These are phyloP conservation scores for Phodopus roborovskii DNA, from an alignment of 2,113 vertebrate species.

Conservation along the genomic window DNA sequence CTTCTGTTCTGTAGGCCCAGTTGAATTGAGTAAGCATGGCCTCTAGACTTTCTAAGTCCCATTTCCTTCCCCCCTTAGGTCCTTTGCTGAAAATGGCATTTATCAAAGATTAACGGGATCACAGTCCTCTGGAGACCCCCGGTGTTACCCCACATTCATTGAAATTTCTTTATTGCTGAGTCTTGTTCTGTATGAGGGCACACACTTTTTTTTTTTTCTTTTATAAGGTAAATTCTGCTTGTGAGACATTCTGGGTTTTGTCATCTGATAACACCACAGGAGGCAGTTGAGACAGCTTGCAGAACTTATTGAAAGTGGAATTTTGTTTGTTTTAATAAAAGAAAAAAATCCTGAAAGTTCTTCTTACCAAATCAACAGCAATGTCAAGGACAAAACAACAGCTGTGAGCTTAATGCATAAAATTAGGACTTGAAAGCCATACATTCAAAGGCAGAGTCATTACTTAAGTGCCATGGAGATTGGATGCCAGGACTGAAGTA, in stretches of 20 bases:
- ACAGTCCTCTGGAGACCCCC: background rate
- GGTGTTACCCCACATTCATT: background rate
- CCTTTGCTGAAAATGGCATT: background rate
- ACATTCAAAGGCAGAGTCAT: slow-evolving; percentile 66
- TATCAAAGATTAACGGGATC: background rate
- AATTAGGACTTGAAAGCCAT: slow-evolving; percentile 68
- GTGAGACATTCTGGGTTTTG: slow-evolving; percentile 60
- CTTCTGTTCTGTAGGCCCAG: background rate
- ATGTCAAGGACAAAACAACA: slow-evolving; percentile 72
- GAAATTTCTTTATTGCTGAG: background rate
- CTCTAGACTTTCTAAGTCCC: background rate
- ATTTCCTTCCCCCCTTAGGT: background rate
- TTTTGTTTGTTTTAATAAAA: slow-evolving; percentile 72
- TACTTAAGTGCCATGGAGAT: slow-evolving; percentile 70
- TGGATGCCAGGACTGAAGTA: slow-evolving; percentile 58
- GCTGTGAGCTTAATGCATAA: slow-evolving; percentile 63
- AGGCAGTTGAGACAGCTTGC: slow-evolving; percentile 49
- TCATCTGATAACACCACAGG: slow-evolving; percentile 59
- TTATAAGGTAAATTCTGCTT: slow-evolving; percentile 51
- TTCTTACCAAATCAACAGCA: slow-evolving; percentile 68
- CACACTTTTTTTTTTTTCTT: background rate
- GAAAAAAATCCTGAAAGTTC: slow-evolving; percentile 65
- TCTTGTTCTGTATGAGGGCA: background rate
- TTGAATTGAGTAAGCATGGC: background rate
- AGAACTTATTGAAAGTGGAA: slow-evolving; percentile 68